Conservation (phyloP, 2,113 vertebrate species). For the Anguilla japonica region DNA sequence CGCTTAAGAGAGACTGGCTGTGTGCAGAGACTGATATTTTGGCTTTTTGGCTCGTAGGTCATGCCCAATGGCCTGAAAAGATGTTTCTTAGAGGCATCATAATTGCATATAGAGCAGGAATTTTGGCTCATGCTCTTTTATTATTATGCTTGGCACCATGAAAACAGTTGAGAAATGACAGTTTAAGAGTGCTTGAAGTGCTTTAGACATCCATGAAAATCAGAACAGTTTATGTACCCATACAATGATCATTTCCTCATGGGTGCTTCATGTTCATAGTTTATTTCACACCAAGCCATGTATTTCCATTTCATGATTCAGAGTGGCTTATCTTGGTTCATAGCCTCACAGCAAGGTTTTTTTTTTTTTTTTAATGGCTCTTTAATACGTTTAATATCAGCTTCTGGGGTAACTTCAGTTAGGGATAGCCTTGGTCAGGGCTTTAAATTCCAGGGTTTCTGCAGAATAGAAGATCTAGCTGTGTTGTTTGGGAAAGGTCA, state of each 20-base stretch:
- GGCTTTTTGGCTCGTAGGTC: background rate
- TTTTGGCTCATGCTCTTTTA: background rate
- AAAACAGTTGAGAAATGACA: background rate
- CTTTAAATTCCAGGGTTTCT: background rate
- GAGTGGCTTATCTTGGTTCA: background rate
- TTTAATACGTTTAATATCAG: background rate
- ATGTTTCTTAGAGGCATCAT: constrained; percentile 4
- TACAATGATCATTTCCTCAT: background rate
- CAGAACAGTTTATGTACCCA: background rate
- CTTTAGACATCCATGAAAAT: background rate
- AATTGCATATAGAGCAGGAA: constrained; percentile 4
- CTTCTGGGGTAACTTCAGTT: background rate
- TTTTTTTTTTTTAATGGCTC: background rate
- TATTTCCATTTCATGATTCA: background rate
- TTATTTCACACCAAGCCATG: background rate
- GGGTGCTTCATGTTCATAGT: background rate
- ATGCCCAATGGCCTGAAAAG: constrained; percentile 9
- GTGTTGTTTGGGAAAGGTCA: background rate
- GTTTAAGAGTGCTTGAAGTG: background rate
- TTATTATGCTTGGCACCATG: background rate
- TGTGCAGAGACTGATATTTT: background rate
- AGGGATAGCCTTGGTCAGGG: background rate
- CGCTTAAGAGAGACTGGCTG: background rate
- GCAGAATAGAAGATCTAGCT: background rate
- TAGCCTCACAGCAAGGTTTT: background rate